Percentiles rank a stretch among this genome's conserved stretches.
These are phyloP conservation scores for Trissolcus brochymenae DNA, from an alignment of 2,888 invertebrate species.

Conservation along the genomic window DNA sequence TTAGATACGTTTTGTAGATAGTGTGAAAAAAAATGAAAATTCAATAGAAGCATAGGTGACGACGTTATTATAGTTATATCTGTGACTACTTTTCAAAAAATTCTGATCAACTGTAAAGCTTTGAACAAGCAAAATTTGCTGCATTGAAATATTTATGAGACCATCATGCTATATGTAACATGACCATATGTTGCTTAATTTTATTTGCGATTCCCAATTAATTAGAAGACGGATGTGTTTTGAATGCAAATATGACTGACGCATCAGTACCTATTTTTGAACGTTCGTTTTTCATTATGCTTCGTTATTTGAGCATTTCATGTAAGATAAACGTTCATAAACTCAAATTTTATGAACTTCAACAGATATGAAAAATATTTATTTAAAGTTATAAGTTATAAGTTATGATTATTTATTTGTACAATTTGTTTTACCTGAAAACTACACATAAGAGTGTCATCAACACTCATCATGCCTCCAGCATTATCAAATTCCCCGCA, in stretches of 20 bases:
- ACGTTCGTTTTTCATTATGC: no score
- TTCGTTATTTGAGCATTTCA: no score
- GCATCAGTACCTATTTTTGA: background rate
- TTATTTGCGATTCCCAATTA: no score
- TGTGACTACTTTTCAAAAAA: background rate
- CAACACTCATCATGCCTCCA: slow-evolving; percentile 98
- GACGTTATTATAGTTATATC: slow-evolving; percentile 13
- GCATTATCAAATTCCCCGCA: slow-evolving; percentile 94
- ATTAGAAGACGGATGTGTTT: no score
- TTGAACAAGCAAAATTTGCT: background rate
- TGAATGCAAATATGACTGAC: background rate
- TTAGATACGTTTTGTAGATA: slow-evolving; percentile 6
- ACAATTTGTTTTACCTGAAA: slow-evolving; percentile 85
- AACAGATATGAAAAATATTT: no score
- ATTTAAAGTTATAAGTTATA: no score
- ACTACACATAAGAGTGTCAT: slow-evolving; percentile 99
- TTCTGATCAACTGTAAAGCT: slow-evolving; percentile 27
- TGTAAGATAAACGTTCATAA: no score
- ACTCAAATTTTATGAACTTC: background rate
- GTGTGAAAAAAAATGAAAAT: slow-evolving; percentile 17
- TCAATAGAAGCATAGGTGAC: slow-evolving; percentile 36
- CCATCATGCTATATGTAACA: no score
- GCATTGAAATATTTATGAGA: slow-evolving; percentile 21
- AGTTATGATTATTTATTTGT: no score
- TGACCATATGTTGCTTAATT: no score